Conservation (phyloP, 2,113 vertebrate species). For the Aegithalos caudatus region DNA sequence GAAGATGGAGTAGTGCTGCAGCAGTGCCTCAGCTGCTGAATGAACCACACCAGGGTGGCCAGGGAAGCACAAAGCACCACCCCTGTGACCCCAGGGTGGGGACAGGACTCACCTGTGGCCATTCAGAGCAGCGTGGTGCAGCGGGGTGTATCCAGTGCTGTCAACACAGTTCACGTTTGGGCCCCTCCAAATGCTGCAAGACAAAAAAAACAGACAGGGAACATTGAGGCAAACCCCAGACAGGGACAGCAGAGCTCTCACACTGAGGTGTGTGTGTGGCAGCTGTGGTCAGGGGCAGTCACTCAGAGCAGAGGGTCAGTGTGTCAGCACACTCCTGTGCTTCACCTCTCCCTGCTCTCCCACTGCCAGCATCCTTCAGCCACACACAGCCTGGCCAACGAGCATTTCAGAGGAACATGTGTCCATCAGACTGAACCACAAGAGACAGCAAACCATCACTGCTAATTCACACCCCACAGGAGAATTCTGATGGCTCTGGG, state of each 20-base stretch:
- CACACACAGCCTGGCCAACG: not conserved
- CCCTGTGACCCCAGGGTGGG: not conserved
- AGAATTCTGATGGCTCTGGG: not conserved
- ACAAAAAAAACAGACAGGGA: conserved; percentile 30
- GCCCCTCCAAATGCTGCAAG: conserved; percentile 93
- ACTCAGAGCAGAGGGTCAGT: not conserved
- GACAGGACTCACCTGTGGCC: conserved; percentile 87
- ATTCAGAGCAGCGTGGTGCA: conserved; percentile 94
- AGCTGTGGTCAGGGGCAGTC: not conserved
- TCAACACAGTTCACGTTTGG: conserved; percentile 98
- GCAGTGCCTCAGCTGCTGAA: not conserved
- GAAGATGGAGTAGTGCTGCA: conserved; percentile 41
- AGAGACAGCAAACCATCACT: not conserved
- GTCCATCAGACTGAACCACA: not conserved
- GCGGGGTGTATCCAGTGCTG: conserved; percentile 94
- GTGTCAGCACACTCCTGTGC: not conserved
- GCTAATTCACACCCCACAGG: not conserved
- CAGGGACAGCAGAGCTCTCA: not conserved
- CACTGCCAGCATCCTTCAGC: not conserved
- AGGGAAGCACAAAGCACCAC: not conserved
- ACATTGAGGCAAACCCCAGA: not conserved
- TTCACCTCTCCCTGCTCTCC: not conserved
- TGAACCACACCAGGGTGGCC: not conserved
- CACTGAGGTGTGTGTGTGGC: not conserved
- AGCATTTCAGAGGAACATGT: not conserved